A percentile compares a stretch with the other conserved stretches of the same genome.
Conservation (phyloP, 2,113 vertebrate species). For the Lontra canadensis region DNA sequence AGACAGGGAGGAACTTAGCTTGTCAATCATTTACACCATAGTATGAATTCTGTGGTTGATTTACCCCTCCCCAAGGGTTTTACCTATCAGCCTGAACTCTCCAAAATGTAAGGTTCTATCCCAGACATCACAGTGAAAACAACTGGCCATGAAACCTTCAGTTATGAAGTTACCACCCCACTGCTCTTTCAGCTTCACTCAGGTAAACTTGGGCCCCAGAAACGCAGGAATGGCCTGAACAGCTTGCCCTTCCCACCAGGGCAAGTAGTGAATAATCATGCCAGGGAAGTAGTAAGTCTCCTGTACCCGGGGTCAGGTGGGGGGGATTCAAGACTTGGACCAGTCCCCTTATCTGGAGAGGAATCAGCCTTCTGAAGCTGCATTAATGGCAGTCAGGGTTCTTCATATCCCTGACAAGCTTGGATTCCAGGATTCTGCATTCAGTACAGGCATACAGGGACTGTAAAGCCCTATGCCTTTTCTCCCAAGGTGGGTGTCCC, state of each 20-base stretch:
- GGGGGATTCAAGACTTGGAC: background rate
- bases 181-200: background rate
- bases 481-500: background rate
- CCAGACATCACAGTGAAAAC: background rate
- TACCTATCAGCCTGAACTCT: background rate
- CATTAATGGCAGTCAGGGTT: background rate
- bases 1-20: background rate
- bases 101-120: background rate
- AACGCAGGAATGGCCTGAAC: background rate
- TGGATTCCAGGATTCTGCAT: background rate
- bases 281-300: background rate
- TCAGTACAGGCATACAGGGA: background rate
- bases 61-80: background rate
- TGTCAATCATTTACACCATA: background rate
- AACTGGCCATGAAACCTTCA: background rate
- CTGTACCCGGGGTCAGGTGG: rapidly evolving
- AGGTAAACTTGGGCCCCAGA: background rate
- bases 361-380: background rate
- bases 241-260: background rate
- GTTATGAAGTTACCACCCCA: background rate
- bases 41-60: background rate
- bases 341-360: background rate
- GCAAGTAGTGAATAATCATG: background rate
- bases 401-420: background rate
- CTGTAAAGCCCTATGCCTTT: background rate